phyloP scores from a whole-genome alignment of 2,888 invertebrate species.

The Drosophila pseudotalamancana region DNA sequence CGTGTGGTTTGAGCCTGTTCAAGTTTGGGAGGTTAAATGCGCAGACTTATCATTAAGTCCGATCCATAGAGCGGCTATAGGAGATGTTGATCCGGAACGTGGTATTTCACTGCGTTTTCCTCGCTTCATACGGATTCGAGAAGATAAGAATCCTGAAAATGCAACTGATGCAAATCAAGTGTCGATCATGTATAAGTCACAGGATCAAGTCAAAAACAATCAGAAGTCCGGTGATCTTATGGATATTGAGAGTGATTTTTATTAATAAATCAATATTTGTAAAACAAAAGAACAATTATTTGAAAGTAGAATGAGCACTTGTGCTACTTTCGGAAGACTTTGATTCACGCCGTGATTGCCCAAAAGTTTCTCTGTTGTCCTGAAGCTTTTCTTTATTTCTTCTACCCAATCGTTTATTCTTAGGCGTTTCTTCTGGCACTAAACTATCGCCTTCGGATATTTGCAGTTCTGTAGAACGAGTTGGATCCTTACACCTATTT shows the following conservation, averaged over 20 bases:
- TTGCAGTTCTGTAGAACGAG: not conserved
- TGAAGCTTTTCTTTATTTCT: constrained; percentile 52
- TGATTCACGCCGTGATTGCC: constrained; percentile 31
- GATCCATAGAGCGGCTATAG: constrained; percentile 94
- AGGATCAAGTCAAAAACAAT: constrained; percentile 94
- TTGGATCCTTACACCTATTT: constrained; percentile 26
- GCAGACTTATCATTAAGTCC: constrained; percentile 99
- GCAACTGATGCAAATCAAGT: constrained; percentile 96
- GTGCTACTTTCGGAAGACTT: constrained; percentile 62
- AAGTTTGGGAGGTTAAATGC: constrained; percentile 98
- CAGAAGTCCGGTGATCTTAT: constrained; percentile 45
- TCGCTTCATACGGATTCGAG: constrained; percentile 93
- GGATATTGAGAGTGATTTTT: constrained; percentile 82
- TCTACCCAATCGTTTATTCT: constrained; percentile 38
- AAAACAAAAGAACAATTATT: constrained; percentile 20
- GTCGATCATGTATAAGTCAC: constrained; percentile 94
- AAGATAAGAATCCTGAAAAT: constrained; percentile 96
- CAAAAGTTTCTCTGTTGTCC: constrained; percentile 24
- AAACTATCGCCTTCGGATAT: constrained; percentile 32
- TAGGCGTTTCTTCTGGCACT: constrained; percentile 35
- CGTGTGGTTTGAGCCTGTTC: constrained; percentile 94
- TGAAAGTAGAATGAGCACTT: constrained; percentile 33
- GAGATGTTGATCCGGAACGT: constrained; percentile 94
- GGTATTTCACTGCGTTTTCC: constrained; percentile 98
- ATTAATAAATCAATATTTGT: constrained; percentile 56